Evolutionary conservation across 2,888 invertebrate genomes (phyloP).

Genomic region (Mactromeris polynyma): DNA sequence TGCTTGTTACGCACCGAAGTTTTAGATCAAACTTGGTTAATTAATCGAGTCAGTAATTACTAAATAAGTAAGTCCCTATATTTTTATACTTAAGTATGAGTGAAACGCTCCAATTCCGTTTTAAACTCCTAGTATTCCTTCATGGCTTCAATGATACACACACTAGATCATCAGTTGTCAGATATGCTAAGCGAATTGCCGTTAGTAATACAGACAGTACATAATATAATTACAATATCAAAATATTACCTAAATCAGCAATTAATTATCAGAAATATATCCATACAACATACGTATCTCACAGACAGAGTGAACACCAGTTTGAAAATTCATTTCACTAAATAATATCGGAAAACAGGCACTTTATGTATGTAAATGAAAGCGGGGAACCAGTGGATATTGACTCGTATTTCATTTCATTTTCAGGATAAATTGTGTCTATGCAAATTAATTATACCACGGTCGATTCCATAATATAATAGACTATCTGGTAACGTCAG

Average conservation of each 20-base stretch:
- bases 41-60: too few species aligned
- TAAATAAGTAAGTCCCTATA: too few species aligned
- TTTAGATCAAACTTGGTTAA: too few species aligned
- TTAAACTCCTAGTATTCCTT: too few species aligned
- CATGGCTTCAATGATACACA: too few species aligned
- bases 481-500: background rate
- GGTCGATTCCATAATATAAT: constrained; percentile 19
- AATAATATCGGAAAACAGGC: background rate
- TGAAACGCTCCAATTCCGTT: too few species aligned
- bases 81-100: too few species aligned
- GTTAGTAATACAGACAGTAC: too few species aligned
- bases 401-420: constrained; percentile 25
- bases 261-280: background rate
- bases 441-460: constrained; percentile 6
- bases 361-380: background rate
- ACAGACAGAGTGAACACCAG: background rate
- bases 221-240: too few species aligned
- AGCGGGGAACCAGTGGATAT: background rate
- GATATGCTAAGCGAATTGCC: too few species aligned
- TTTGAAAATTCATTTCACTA: background rate
- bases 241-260: background rate
- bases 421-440: constrained; percentile 16
- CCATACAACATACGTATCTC: background rate
- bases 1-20: too few species aligned
- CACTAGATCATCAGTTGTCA: too few species aligned